phyloP scores from a whole-genome alignment of 53 echinoderm and acorn worm genomes.

The Crossaster papposus region DNA sequence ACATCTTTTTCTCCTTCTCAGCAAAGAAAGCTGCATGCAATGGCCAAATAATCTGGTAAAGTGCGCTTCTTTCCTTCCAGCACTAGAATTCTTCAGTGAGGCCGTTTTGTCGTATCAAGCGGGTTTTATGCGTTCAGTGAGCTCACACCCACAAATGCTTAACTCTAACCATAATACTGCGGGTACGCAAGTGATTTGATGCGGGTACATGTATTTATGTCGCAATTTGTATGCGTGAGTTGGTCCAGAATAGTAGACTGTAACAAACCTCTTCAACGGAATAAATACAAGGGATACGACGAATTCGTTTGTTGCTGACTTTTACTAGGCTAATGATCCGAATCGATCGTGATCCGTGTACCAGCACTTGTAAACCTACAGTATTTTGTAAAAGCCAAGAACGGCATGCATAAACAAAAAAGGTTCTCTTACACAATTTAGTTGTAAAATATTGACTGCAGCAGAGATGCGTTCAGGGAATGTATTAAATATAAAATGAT shows the following conservation, averaged over 20 bases:
- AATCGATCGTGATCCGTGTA: neutral
- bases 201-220: neutral
- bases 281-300: no score
- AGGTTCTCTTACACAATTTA: no score
- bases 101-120: neutral
- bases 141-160: no score
- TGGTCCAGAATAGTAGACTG: no score
- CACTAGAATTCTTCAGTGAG: neutral
- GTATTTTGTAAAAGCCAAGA: neutral
- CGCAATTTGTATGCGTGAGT: no score
- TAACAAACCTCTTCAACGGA: no score
- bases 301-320: no score
- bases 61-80: neutral
- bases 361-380: neutral
- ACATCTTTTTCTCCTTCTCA: neutral
- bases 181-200: neutral
- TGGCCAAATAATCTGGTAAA: neutral
- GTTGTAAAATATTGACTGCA: no score
- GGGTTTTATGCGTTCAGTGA: no score
- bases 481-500: no score
- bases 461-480: no score
- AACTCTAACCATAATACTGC: neutral
- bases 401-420: neutral
- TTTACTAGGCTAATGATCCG: no score
- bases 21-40: neutral